Conservation (phyloP, 1,140 invertebrate species). For the Brachionus angularis region DNA sequence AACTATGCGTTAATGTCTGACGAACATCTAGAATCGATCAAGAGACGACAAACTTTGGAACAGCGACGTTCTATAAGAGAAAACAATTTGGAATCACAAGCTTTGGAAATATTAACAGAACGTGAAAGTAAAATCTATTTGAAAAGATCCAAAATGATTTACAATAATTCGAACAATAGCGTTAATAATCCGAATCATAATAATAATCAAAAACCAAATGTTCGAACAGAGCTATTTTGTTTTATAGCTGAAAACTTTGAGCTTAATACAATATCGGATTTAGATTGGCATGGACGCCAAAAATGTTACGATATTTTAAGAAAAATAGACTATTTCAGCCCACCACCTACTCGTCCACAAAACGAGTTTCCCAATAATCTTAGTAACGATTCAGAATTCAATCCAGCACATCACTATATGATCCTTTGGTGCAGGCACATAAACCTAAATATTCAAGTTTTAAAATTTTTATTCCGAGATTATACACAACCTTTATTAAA, state of each 20-base stretch:
- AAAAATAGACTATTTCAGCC: slow-evolving; percentile 13
- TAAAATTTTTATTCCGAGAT: slow-evolving; percentile 84
- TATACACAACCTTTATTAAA: slow-evolving; percentile 86
- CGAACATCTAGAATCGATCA: slow-evolving; percentile 14
- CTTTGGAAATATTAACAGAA: slow-evolving; percentile 4
- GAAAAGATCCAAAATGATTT: slow-evolving; percentile 17
- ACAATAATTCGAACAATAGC: too few species aligned
- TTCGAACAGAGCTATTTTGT: slow-evolving; percentile 22
- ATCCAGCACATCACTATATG: not conserved
- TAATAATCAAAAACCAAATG: too few species aligned
- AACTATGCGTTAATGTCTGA: slow-evolving; percentile 31
- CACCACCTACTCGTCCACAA: not conserved
- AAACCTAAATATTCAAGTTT: slow-evolving; percentile 72
- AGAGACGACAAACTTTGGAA: slow-evolving; percentile 26
- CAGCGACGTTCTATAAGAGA: slow-evolving; percentile 24
- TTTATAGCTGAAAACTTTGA: not conserved
- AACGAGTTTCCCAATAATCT: too few species aligned
- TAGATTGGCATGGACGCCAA: slow-evolving; percentile 6
- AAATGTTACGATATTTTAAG: slow-evolving; percentile 11
- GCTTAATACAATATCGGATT: slow-evolving; percentile 27
- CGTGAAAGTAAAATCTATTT: slow-evolving; percentile 39
- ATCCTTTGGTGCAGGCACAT: slow-evolving; percentile 87
- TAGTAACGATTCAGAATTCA: not conserved
- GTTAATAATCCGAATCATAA: too few species aligned
- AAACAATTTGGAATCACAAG: slow-evolving; percentile 28